phyloP scores from a whole-genome alignment of 2,888 invertebrate species.

The Ferrisia virgata region DNA sequence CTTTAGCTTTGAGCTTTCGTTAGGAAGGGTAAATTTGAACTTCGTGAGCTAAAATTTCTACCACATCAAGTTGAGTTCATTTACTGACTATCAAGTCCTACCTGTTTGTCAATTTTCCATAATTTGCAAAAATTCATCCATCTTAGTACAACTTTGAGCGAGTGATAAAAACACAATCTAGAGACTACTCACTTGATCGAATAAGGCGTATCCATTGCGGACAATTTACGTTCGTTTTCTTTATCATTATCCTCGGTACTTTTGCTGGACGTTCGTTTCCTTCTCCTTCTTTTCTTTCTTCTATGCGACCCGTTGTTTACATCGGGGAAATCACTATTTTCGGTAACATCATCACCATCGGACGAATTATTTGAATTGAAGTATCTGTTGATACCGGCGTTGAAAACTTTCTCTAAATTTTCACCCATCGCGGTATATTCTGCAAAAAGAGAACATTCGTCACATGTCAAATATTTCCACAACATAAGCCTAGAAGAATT shows the following conservation, averaged over 20 bases:
- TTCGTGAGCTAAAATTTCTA: too few relatives aligned
- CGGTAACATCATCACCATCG: slow-evolving; percentile 34
- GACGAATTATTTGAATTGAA: slow-evolving; percentile 72
- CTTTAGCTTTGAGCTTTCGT: too few relatives aligned
- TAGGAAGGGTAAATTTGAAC: too few relatives aligned
- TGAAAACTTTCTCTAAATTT: slow-evolving; percentile 76
- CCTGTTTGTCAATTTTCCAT: too few relatives aligned
- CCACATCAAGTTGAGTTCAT: too few relatives aligned
- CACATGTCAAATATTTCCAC: too few relatives aligned
- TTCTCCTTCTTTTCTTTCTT: not conserved
- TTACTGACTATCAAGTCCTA: too few relatives aligned
- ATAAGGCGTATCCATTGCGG: not conserved
- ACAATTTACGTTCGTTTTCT: slow-evolving; percentile 41
- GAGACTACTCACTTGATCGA: slow-evolving; percentile 13
- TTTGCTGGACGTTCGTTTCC: slow-evolving; percentile 21
- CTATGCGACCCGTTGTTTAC: not conserved
- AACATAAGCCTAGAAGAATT: too few relatives aligned
- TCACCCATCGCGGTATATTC: slow-evolving; percentile 87
- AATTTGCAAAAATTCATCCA: not conserved
- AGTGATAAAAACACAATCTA: too few relatives aligned
- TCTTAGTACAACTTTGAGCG: too few relatives aligned
- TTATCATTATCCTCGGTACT: slow-evolving; percentile 41
- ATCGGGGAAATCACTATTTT: slow-evolving; percentile 36
- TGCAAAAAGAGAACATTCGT: slow-evolving; percentile 52
- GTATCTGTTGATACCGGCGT: slow-evolving; percentile 76